Conservation (phyloP, 2,888 invertebrate genomes). For the Nycteola revayana region DNA sequence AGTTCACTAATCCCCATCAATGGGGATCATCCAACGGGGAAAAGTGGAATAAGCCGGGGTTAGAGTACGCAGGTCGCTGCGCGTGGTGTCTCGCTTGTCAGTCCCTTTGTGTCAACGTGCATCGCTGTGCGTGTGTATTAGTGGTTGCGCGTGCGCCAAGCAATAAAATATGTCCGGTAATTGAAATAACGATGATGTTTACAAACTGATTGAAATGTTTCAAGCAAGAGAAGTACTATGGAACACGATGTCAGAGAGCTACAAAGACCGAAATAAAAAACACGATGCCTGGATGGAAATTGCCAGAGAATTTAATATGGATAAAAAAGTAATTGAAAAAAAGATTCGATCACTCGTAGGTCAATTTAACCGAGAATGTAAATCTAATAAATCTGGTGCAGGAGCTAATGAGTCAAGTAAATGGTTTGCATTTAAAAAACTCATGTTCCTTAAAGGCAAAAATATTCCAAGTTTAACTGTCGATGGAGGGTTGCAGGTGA, state of each 20-base stretch:
- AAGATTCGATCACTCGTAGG: constrained; percentile 16
- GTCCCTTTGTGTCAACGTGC: constrained; percentile 28
- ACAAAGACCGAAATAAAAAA: constrained; percentile 33
- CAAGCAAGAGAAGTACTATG: constrained; percentile 31
- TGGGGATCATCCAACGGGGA: not conserved
- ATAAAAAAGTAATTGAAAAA: constrained; percentile 22
- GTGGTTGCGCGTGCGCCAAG: constrained; percentile 28
- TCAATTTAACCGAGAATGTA: constrained; percentile 12
- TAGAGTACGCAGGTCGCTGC: constrained; percentile 11
- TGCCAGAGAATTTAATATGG: constrained; percentile 29
- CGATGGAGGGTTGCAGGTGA: constrained; percentile 18
- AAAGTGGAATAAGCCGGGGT: not conserved
- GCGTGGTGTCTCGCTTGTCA: constrained; percentile 20
- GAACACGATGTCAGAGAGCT: constrained; percentile 28
- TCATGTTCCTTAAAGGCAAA: constrained; percentile 24
- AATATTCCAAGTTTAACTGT: constrained; percentile 22
- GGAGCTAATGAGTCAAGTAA: constrained; percentile 21
- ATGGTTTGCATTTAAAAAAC: constrained; percentile 30
- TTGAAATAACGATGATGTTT: constrained; percentile 24
- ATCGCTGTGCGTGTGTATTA: constrained; percentile 16
- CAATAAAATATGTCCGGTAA: constrained; percentile 15
- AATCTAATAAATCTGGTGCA: constrained; percentile 19
- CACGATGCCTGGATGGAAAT: constrained; percentile 31
- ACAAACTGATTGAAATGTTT: constrained; percentile 32
- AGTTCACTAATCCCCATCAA: constrained; percentile 9